Evolutionary conservation across 1,140 invertebrate genomes (phyloP).

Genomic region (Drosophila elegans): DNA sequence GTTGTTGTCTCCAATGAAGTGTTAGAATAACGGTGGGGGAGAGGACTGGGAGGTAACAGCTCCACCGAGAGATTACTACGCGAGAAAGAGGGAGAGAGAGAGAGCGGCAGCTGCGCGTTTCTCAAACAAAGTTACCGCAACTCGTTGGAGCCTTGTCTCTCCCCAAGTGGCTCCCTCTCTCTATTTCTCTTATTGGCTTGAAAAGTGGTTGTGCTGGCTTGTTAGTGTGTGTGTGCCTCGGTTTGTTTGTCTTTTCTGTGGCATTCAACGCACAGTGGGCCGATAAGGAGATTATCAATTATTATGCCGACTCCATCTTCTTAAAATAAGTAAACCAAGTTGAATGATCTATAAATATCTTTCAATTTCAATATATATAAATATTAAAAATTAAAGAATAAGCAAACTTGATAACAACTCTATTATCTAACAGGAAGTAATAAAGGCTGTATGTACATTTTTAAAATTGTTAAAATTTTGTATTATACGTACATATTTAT

Average conservation of each 20-base stretch:
- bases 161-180: slow-evolving; percentile 35
- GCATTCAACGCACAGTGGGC: slow-evolving; percentile 66
- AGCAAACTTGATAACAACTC: too few relatives aligned
- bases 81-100: slow-evolving; percentile 22
- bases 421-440: too few relatives aligned
- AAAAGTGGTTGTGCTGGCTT: slow-evolving; percentile 65
- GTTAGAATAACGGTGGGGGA: slow-evolving; percentile 61
- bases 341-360: not conserved
- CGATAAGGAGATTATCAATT: slow-evolving; percentile 17
- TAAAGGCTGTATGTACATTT: too few relatives aligned
- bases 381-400: too few relatives aligned
- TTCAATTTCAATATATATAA: not conserved
- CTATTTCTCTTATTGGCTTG: slow-evolving; percentile 65
- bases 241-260: slow-evolving; percentile 71
- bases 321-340: not conserved
- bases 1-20: slow-evolving; percentile 78
- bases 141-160: slow-evolving; percentile 44
- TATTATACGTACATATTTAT: too few relatives aligned
- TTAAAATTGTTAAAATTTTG: too few relatives aligned
- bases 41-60: slow-evolving; percentile 29
- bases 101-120: slow-evolving; percentile 50
- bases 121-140: slow-evolving; percentile 63
- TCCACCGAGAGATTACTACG: slow-evolving; percentile 38
- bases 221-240: slow-evolving; percentile 24
- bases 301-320: not conserved